A percentile compares a stretch with the other conserved stretches of the same genome.
phyloP scores from a whole-genome alignment of 1,140 invertebrate genomes.

The Platyura marginata region DNA sequence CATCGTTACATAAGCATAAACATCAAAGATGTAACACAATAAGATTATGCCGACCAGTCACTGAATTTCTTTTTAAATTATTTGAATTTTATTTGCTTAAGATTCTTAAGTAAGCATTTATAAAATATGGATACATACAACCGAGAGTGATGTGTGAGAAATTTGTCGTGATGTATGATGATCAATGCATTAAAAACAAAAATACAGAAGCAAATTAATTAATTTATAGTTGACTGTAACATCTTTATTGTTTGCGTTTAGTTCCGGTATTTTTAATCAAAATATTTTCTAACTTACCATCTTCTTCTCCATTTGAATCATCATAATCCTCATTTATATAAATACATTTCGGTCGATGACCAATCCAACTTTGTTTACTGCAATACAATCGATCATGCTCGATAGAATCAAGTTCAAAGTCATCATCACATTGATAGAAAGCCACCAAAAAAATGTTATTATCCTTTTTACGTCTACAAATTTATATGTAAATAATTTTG shows the following conservation, averaged over 20 bases:
- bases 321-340: constrained; percentile 18
- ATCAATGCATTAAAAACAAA: neutral
- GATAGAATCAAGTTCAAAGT: constrained; percentile 27
- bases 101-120: neutral
- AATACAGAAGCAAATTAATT: neutral
- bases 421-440: constrained; percentile 31
- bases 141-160: neutral
- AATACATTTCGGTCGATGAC: constrained; percentile 29
- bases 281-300: constrained; percentile 1
- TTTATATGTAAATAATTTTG: neutral
- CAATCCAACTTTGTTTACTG: constrained; percentile 31
- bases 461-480: constrained; percentile 9
- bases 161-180: neutral
- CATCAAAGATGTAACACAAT: too few species aligned
- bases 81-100: too few species aligned
- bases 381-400: constrained; percentile 33
- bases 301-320: constrained; percentile 5
- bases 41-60: too few species aligned
- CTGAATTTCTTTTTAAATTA: too few species aligned
- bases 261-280: too few species aligned
- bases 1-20: too few species aligned
- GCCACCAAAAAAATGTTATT: constrained; percentile 34
- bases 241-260: too few species aligned
- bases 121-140: neutral
- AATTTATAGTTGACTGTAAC: too few species aligned